Evolutionary conservation across 2,888 invertebrate species (phyloP).

Genomic region (Heliconius cydno): DNA sequence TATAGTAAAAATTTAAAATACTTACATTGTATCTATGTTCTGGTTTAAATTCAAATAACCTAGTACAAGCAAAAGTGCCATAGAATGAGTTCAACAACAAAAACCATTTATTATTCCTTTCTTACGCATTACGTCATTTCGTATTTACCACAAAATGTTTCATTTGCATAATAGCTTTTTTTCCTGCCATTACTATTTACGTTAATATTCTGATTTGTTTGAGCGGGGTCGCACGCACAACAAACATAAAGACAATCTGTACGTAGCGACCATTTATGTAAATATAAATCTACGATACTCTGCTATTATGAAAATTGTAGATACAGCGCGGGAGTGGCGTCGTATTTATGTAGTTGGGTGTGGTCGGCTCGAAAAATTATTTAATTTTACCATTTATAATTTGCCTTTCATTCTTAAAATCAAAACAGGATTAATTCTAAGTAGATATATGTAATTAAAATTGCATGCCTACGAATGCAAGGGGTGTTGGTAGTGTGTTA

Average conservation of each 20-base stretch:
- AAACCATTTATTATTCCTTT: conserved; percentile 78
- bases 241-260: conserved; percentile 82
- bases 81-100: conserved; percentile 68
- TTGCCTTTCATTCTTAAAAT: conserved; percentile 34
- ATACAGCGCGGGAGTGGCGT: conserved; percentile 69
- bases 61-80: conserved; percentile 53
- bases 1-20: neutral
- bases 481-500: conserved; percentile 57
- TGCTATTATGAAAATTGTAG: conserved; percentile 74
- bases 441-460: conserved; percentile 40
- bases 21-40: neutral
- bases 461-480: conserved; percentile 59
- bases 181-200: conserved; percentile 80
- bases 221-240: conserved; percentile 80
- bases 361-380: conserved; percentile 55
- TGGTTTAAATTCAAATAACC: neutral
- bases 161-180: conserved; percentile 84
- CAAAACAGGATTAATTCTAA: conserved; percentile 18
- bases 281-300: conserved; percentile 77
- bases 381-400: conserved; percentile 35
- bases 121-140: conserved; percentile 77
- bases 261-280: conserved; percentile 80
- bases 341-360: conserved; percentile 74
- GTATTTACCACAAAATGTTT: conserved; percentile 82
- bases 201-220: conserved; percentile 81